These are phyloP conservation scores for Ditylenchus weischeri DNA, from an alignment of 2,888 invertebrate species.

Conservation along the genomic window DNA sequence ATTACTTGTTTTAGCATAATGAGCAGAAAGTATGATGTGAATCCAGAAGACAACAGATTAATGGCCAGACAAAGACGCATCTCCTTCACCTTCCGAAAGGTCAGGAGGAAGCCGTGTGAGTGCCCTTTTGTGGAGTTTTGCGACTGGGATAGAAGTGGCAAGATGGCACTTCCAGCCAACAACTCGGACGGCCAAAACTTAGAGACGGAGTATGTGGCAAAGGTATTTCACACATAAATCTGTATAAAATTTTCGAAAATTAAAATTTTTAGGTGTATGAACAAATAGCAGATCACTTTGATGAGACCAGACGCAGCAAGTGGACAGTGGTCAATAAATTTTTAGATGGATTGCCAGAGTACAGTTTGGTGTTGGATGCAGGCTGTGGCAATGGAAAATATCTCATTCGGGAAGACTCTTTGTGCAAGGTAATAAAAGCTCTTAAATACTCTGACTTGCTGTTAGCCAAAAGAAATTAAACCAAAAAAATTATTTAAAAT, in stretches of 20 bases:
- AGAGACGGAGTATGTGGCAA: conserved; percentile 28
- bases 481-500: no score
- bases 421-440: conserved; percentile 34
- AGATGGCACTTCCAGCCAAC: conserved; percentile 25
- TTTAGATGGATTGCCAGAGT: conserved; percentile 68
- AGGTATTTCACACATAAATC: conserved; percentile 9
- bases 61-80: conserved; percentile 53
- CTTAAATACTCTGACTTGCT: background rate
- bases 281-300: conserved; percentile 87
- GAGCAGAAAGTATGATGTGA: conserved; percentile 75
- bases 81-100: conserved; percentile 63
- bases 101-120: conserved; percentile 54
- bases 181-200: conserved; percentile 17
- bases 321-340: conserved; percentile 84
- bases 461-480: background rate
- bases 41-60: conserved; percentile 61
- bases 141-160: conserved; percentile 15
- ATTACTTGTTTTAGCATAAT: conserved; percentile 66
- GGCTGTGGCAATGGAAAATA: conserved; percentile 99
- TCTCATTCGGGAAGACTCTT: conserved; percentile 61
- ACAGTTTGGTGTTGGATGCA: conserved; percentile 78
- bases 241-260: background rate
- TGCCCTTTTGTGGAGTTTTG: conserved; percentile 54
- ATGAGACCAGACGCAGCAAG: conserved; percentile 84
- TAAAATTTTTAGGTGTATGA: conserved; percentile 72